A percentile compares a stretch with the other conserved stretches of the same genome.
phyloP scores from a whole-genome alignment of 2,113 vertebrate species.

The Ailuropoda melanoleuca region DNA sequence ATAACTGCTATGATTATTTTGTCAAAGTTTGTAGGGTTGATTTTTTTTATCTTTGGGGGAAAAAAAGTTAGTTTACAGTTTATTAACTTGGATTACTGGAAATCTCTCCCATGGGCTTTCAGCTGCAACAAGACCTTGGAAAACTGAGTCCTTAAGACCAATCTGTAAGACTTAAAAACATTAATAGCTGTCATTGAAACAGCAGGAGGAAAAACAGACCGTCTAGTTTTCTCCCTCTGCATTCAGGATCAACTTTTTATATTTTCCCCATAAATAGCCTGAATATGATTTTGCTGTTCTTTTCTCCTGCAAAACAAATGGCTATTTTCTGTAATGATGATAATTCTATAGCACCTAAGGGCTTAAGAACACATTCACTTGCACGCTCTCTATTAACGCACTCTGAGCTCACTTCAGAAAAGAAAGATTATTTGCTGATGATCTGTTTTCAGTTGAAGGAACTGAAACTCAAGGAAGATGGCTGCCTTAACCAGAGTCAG shows the following conservation, averaged over 20 bases:
- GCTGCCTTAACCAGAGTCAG: not conserved
- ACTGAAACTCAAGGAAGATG: not conserved
- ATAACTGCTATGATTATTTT: constrained; percentile 73
- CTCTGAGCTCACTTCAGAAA: not conserved
- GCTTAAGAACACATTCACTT: not conserved
- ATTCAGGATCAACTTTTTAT: constrained; percentile 59
- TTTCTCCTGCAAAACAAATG: constrained; percentile 14
- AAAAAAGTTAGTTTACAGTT: constrained; percentile 83
- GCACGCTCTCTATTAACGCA: rapidly evolving
- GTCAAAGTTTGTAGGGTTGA: constrained; percentile 72
- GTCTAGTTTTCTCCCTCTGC: not conserved
- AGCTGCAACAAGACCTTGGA: constrained; percentile 74
- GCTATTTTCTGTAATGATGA: constrained; percentile 43
- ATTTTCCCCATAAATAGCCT: constrained; percentile 23
- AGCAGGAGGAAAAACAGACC: constrained; percentile 77
- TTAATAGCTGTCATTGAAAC: constrained; percentile 81
- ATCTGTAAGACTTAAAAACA: constrained; percentile 79
- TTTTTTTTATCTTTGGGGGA: constrained; percentile 49
- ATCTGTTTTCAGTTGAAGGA: not conserved
- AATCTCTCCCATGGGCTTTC: constrained; percentile 80
- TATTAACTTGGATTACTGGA: constrained; percentile 84
- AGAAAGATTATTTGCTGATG: not conserved
- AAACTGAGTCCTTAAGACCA: constrained; percentile 81
- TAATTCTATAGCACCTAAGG: not conserved
- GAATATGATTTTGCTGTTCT: constrained; percentile 37